phyloP scores from a whole-genome alignment of 2,888 invertebrate genomes.

The Acanthosepion pharaonis region DNA sequence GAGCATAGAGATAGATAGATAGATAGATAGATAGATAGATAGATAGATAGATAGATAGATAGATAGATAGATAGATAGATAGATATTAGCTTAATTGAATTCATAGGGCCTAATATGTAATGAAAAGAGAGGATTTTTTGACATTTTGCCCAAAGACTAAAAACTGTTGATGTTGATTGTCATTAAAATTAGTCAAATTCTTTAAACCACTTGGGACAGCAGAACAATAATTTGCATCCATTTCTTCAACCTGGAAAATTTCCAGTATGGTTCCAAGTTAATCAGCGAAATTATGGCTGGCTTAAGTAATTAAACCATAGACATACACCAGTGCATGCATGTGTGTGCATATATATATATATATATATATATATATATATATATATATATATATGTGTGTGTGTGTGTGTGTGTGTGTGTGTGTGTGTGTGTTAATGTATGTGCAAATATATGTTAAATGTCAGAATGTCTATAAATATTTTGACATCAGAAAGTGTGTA shows the following conservation, averaged over 20 bases:
- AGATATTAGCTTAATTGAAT: background rate
- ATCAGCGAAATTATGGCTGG: background rate
- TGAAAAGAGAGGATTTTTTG: background rate
- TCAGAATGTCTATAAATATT: no score
- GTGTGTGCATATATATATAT: background rate
- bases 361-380: slow-evolving; percentile 2
- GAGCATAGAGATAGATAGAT: no score
- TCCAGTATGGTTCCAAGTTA: background rate
- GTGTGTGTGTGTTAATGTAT: no score
- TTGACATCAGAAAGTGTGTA: no score
- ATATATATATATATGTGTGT: no score
- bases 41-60: background rate
- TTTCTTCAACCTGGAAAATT: slow-evolving; percentile 21
- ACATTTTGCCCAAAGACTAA: background rate
- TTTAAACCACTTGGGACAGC: slow-evolving; percentile 1
- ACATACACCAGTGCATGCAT: background rate
- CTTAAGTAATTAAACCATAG: background rate
- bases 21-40: background rate
- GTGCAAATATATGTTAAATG: no score
- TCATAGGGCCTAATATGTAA: background rate
- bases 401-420: no score
- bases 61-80: no score
- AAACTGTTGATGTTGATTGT: slow-evolving; percentile 22
- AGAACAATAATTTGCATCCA: slow-evolving; percentile 33
- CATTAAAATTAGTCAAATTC: slow-evolving; percentile 33